Percentiles rank a stretch among this genome's conserved stretches.
These are phyloP conservation scores for Venturia canescens DNA, from an alignment of 1,140 invertebrate species.

Conservation along the genomic window DNA sequence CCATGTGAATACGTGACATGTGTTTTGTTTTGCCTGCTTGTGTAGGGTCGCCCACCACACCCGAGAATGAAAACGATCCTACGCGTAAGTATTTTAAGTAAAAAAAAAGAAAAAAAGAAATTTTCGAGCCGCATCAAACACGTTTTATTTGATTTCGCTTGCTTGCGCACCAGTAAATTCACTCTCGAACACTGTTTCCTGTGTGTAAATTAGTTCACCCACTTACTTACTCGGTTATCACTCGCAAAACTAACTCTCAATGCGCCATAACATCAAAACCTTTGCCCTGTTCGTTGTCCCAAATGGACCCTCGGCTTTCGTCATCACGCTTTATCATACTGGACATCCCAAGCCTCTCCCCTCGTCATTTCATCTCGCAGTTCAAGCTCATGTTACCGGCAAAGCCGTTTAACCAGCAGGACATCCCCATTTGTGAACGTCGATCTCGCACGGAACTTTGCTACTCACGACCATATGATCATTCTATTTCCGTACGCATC, in stretches of 20 bases:
- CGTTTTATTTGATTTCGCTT: constrained; percentile 8
- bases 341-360: no score
- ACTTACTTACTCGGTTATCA: neutral
- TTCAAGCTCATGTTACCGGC: no score
- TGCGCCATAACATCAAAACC: neutral
- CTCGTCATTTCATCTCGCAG: no score
- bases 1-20: constrained; percentile 75
- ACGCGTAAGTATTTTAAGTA: constrained; percentile 78
- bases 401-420: no score
- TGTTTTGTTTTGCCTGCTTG: constrained; percentile 77
- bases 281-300: constrained; percentile 15
- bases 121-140: constrained; percentile 33
- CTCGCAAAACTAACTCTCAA: constrained; percentile 26
- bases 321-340: no score
- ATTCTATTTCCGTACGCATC: no score
- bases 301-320: neutral
- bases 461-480: no score
- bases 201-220: no score
- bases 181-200: no score
- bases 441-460: no score
- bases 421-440: no score
- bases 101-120: constrained; percentile 38
- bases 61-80: constrained; percentile 78
- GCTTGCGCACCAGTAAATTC: constrained; percentile 19
- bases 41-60: constrained; percentile 78